These are phyloP conservation scores for Paralichthys olivaceus DNA, from an alignment of 2,113 vertebrate genomes.

Conservation along the genomic window DNA sequence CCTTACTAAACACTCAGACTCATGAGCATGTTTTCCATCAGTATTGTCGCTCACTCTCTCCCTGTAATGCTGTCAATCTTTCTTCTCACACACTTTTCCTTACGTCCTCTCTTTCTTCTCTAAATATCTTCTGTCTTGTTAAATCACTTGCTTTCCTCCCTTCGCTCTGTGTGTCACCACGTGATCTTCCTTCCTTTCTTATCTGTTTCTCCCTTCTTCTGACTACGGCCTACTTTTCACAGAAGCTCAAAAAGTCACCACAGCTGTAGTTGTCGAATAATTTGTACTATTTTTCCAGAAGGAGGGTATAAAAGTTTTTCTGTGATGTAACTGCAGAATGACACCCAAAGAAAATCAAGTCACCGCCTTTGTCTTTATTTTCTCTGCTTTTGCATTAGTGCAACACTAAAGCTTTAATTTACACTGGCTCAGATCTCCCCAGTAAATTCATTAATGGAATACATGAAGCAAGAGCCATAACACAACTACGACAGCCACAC, in stretches of 20 bases:
- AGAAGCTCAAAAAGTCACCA: constrained; percentile 29
- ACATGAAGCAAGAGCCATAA: no score
- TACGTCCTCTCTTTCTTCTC: neutral
- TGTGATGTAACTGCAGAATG: constrained; percentile 3
- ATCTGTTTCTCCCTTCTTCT: constrained; percentile 18
- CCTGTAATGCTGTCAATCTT: constrained; percentile 5
- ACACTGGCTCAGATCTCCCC: no score
- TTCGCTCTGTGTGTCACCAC: neutral
- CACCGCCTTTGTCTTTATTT: neutral
- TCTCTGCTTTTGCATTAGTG: neutral
- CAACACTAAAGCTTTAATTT: neutral
- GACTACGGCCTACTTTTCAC: constrained; percentile 42
- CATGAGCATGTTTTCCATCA: neutral
- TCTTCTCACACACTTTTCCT: constrained; percentile 7
- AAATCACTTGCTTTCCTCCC: neutral
- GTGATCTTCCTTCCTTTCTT: constrained; percentile 18
- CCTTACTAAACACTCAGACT: constrained; percentile 4
- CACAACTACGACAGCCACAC: no score
- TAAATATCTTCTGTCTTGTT: neutral
- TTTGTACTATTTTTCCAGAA: constrained; percentile 46
- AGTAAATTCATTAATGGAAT: no score
- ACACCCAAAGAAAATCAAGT: neutral
- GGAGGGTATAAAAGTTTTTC: constrained; percentile 25
- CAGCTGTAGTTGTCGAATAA: constrained; percentile 33
- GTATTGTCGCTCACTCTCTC: neutral